These are phyloP conservation scores for Hippasteria phrygiana DNA, from an alignment of 53 echinoderm and acorn worm genomes.

Conservation along the genomic window DNA sequence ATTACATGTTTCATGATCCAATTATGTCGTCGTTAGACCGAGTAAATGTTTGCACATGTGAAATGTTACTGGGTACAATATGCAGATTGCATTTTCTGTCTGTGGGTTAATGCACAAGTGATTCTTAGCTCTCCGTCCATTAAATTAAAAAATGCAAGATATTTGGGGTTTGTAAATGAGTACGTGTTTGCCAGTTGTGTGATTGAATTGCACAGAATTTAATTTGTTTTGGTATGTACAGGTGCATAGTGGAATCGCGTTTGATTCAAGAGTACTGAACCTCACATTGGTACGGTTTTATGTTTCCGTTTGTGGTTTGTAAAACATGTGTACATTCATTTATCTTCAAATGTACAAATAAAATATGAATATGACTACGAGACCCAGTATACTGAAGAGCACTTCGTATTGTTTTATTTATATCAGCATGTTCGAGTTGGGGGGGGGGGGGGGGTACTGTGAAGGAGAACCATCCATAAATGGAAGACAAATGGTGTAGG, in stretches of 20 bases:
- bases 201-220: slow-evolving; percentile 15
- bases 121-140: slow-evolving; percentile 49
- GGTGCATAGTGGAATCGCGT: slow-evolving; percentile 22
- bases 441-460: no score
- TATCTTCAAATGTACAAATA: no score
- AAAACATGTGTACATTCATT: no score
- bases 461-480: no score
- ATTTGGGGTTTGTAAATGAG: neutral
- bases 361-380: no score
- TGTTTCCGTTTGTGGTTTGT: no score
- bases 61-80: neutral
- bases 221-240: slow-evolving; percentile 20
- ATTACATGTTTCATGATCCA: no score
- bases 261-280: neutral
- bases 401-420: no score
- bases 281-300: neutral
- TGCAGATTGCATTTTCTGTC: no score
- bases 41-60: slow-evolving; percentile 22
- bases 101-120: slow-evolving; percentile 47
- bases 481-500: no score
- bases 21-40: neutral
- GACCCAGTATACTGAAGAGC: no score
- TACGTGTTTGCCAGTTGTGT: slow-evolving; percentile 10
- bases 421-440: no score
- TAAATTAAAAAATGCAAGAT: neutral